Percentiles rank a stretch among this genome's conserved stretches.
phyloP scores from a whole-genome alignment of 2,888 invertebrate species.

The Epiperipatus broadwayi region DNA sequence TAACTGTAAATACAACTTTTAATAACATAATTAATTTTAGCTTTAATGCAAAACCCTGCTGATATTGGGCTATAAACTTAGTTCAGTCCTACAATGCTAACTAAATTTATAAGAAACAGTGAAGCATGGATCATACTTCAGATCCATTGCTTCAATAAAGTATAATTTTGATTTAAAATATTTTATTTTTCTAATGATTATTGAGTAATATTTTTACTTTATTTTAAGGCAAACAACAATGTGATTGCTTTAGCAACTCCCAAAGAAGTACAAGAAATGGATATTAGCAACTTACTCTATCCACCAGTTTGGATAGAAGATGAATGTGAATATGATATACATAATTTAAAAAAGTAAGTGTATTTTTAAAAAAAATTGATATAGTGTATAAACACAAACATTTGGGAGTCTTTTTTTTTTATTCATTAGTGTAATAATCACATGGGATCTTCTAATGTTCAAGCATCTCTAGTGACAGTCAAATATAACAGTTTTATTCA shows the following conservation, averaged over 20 bases:
- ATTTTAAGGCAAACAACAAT: constrained; percentile 55
- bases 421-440: too few relatives aligned
- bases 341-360: constrained; percentile 32
- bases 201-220: background rate
- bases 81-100: too few relatives aligned
- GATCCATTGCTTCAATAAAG: too few relatives aligned
- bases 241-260: constrained; percentile 80
- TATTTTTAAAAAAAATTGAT: constrained; percentile 5
- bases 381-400: background rate
- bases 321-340: constrained; percentile 87
- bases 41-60: too few relatives aligned
- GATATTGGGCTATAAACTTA: too few relatives aligned
- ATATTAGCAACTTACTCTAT: constrained; percentile 73
- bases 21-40: too few relatives aligned
- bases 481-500: background rate
- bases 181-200: background rate
- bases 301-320: constrained; percentile 86
- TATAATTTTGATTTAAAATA: too few relatives aligned
- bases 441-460: too few relatives aligned
- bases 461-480: background rate
- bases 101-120: too few relatives aligned
- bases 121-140: too few relatives aligned
- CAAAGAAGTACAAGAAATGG: constrained; percentile 91
- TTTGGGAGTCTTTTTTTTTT: too few relatives aligned
- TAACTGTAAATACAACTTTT: too few relatives aligned